Evolutionary conservation across 1,140 invertebrate species (phyloP).

Genomic region (Procambarus clarkii): DNA sequence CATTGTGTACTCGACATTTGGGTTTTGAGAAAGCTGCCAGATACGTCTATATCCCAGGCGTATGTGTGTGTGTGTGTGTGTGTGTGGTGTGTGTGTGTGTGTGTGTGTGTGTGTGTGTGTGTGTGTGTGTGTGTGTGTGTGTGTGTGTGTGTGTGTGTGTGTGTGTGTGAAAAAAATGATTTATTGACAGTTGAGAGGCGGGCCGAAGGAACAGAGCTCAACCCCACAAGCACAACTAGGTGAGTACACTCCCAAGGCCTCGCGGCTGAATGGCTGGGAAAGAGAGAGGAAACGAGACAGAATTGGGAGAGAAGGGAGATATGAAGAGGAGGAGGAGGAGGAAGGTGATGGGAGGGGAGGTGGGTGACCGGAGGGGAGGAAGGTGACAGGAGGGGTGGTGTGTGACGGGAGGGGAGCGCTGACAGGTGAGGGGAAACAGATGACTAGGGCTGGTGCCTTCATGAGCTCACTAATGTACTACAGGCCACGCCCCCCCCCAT

Average conservation of each 20-base stretch:
- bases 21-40: too few species aligned
- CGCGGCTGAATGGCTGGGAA: neutral
- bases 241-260: too few species aligned
- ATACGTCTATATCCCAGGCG: too few species aligned
- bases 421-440: slow-evolving; percentile 7
- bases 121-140: neutral
- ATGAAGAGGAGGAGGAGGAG: neutral
- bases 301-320: neutral
- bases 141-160: too few species aligned
- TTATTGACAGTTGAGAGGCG: too few species aligned
- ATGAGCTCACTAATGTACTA: neutral
- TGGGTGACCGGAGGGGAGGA: neutral
- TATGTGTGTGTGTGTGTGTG: too few species aligned
- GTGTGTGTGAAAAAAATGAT: too few species aligned
- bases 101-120: neutral
- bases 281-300: neutral
- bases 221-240: too few species aligned
- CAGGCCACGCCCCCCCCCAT: neutral
- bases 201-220: too few species aligned
- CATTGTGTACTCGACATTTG: too few species aligned
- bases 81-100: neutral
- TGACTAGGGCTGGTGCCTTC: neutral
- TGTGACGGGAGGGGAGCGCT: neutral
- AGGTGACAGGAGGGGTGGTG: neutral
- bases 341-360: neutral